Conservation (phyloP, 2,113 vertebrate species). For the Micromys minutus region DNA sequence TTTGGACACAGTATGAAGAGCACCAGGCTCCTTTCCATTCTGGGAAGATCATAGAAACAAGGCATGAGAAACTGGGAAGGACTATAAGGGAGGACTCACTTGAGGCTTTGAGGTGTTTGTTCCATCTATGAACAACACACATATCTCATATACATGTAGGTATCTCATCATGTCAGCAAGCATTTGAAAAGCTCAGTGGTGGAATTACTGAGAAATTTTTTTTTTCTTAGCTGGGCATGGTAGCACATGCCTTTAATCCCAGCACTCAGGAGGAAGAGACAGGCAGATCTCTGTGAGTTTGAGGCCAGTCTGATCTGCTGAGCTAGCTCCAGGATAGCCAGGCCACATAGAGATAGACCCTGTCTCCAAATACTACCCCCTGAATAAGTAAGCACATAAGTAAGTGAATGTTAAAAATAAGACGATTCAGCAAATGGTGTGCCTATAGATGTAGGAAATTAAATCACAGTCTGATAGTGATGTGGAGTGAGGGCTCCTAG, state of each 20-base stretch:
- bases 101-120: not conserved
- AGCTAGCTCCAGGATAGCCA: not conserved
- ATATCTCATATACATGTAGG: not conserved
- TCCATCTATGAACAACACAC: not conserved
- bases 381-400: not conserved
- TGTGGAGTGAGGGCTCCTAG: not conserved
- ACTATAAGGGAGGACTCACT: not conserved
- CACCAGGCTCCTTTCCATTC: not conserved
- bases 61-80: not conserved
- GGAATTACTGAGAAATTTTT: not conserved
- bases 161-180: not conserved
- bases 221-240: not conserved
- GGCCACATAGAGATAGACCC: not conserved
- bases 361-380: not conserved
- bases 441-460: not conserved
- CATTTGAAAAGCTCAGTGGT: slow-evolving; percentile 17
- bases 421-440: not conserved
- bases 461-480: not conserved
- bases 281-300: not conserved
- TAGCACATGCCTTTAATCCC: not conserved
- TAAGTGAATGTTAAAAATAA: not conserved
- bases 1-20: not conserved
- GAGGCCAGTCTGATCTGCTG: not conserved
- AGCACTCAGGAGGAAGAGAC: not conserved
- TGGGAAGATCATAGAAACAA: not conserved